These are phyloP conservation scores for Cladorhizidae sp. DNA, from an alignment of 37 sponge, comb jelly and placozoan genomes.

Conservation along the genomic window DNA sequence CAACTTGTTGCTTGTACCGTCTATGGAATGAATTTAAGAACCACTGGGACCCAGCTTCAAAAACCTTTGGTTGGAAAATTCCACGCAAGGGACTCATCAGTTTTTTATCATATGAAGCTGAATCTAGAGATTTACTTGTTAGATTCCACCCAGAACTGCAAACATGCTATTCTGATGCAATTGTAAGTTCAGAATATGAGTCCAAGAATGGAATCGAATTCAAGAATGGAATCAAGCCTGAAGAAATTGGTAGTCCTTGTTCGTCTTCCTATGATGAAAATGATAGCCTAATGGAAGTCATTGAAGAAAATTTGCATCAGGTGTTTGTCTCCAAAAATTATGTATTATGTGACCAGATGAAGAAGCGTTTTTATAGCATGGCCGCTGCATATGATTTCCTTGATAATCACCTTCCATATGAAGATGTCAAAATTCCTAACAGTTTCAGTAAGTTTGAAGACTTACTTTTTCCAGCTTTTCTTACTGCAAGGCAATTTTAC, in stretches of 20 bases:
- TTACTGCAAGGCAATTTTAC: constrained; percentile 79
- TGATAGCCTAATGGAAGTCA: not conserved
- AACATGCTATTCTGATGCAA: not conserved
- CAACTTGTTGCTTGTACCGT: constrained; percentile 85
- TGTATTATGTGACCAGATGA: constrained; percentile 73
- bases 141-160: not conserved
- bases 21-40: constrained; percentile 75
- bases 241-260: not conserved
- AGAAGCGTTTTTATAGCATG: constrained; percentile 65
- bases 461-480: constrained; percentile 65
- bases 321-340: constrained; percentile 85
- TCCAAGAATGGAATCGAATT: not conserved
- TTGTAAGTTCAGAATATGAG: not conserved
- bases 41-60: constrained; percentile 59
- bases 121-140: not conserved
- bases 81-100: constrained; percentile 20
- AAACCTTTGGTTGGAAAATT: not conserved
- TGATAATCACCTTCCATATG: constrained; percentile 23
- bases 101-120: not conserved
- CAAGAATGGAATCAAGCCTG: not conserved
- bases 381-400: constrained; percentile 29
- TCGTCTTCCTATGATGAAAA: not conserved
- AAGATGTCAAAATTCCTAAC: constrained; percentile 18
- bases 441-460: constrained; percentile 20
- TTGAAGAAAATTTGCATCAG: constrained; percentile 65